These are phyloP conservation scores for Stramonita haemastoma DNA, from an alignment of 2,888 invertebrate genomes.

Conservation along the genomic window DNA sequence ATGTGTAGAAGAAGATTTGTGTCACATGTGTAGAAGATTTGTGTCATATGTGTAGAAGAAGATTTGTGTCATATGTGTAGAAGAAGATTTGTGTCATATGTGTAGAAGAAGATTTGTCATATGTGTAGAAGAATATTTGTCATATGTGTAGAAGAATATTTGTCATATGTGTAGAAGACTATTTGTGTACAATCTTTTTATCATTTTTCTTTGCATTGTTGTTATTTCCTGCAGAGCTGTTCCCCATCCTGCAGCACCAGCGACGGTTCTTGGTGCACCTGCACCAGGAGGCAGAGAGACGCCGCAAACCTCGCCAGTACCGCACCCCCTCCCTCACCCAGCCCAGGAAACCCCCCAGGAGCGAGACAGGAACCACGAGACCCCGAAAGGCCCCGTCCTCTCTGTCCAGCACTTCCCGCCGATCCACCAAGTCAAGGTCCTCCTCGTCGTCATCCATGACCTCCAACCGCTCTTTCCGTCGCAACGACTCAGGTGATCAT, in stretches of 20 bases:
- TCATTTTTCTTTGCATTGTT: no score
- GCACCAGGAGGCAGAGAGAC: conserved; percentile 28
- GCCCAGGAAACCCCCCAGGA: neutral
- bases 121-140: no score
- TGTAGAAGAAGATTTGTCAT: no score
- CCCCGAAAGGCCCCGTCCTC: neutral
- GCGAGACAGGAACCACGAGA: neutral
- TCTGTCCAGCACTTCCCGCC: neutral
- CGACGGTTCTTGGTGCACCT: conserved; percentile 93
- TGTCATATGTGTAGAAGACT: no score
- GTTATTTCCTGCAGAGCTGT: conserved; percentile 80
- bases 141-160: no score
- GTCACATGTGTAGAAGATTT: no score
- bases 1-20: no score
- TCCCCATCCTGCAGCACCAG: conserved; percentile 94
- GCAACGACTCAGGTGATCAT: neutral
- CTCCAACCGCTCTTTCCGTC: neutral
- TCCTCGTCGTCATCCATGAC: neutral
- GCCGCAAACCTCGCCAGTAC: neutral
- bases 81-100: no score
- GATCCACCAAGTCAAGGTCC: neutral
- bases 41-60: no score
- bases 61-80: no score
- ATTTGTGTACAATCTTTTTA: no score
- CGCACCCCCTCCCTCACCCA: neutral